Conservation (phyloP, 2,888 invertebrate genomes). For the Branchellion lobata region DNA sequence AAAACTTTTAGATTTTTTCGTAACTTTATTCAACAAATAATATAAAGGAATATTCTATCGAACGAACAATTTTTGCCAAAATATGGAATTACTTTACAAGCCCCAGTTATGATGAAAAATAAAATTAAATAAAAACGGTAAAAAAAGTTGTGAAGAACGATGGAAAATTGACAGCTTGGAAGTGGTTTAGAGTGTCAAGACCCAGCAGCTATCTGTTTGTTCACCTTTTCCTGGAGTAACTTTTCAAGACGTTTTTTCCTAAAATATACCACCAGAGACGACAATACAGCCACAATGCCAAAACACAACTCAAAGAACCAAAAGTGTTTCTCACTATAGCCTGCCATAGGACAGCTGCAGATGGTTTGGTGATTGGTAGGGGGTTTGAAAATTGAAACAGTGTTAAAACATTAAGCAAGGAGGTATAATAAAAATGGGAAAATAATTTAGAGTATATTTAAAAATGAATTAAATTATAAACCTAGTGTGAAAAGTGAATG, state of each 20-base stretch:
- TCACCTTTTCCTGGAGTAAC: neutral
- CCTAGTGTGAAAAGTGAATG: slow-evolving; percentile 14
- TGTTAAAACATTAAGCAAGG: neutral
- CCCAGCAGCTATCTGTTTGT: slow-evolving; percentile 4
- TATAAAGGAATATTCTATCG: no score
- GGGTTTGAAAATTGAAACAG: neutral
- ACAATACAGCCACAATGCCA: neutral
- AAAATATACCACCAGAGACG: neutral
- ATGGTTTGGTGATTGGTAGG: neutral
- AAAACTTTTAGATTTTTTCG: no score
- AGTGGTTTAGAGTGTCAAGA: no score
- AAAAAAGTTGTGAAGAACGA: no score
- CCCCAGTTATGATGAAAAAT: no score
- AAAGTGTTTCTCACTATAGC: slow-evolving; percentile 10
- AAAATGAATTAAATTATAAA: no score
- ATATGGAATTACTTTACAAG: no score
- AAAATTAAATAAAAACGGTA: no score
- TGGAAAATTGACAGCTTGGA: no score
- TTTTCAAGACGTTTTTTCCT: neutral
- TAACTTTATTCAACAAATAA: no score
- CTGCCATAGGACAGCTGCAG: slow-evolving; percentile 8
- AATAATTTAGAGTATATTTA: no score
- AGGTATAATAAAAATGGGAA: neutral
- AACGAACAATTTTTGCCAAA: no score
- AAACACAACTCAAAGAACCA: slow-evolving; percentile 4